Conservation (phyloP, 2,797 vertebrate species). For the Peromyscus melanophrys region DNA sequence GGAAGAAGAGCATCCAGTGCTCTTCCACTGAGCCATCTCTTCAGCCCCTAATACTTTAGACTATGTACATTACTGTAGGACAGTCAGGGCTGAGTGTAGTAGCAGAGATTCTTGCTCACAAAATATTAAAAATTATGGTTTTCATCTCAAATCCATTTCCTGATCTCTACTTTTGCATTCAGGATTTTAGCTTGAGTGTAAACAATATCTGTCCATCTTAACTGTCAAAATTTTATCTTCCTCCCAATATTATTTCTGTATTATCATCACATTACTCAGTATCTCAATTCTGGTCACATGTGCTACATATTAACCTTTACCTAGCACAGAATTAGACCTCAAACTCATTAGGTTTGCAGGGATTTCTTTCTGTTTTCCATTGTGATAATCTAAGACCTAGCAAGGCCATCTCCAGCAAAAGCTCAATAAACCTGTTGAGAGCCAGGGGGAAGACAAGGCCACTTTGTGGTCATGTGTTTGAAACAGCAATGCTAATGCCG, state of each 20-base stretch:
- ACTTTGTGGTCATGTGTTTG: background rate
- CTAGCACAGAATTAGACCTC: constrained; percentile 8
- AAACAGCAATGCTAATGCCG: constrained; percentile 21
- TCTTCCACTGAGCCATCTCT: background rate
- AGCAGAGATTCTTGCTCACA: constrained; percentile 22
- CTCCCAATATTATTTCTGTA: constrained; percentile 16
- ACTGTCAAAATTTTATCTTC: constrained; percentile 13
- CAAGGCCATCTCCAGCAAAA: background rate
- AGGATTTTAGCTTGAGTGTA: constrained; percentile 32
- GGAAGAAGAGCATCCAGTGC: background rate
- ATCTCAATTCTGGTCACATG: constrained; percentile 44
- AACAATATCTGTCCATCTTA: background rate
- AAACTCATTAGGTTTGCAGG: background rate
- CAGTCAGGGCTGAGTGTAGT: background rate
- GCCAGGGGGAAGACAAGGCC: background rate
- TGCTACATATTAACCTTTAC: constrained; percentile 29
- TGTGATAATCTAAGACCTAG: background rate
- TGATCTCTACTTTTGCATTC: constrained; percentile 38
- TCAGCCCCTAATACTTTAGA: background rate
- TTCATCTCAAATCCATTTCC: constrained; percentile 34
- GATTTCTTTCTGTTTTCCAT: background rate
- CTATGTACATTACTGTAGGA: constrained; percentile 2
- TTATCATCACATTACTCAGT: background rate
- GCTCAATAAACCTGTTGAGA: background rate
- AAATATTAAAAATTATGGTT: constrained; percentile 46